Base-by-base conservation (phyloP, 2,888 invertebrate genomes). In the Augiades crinisus region DNA sequence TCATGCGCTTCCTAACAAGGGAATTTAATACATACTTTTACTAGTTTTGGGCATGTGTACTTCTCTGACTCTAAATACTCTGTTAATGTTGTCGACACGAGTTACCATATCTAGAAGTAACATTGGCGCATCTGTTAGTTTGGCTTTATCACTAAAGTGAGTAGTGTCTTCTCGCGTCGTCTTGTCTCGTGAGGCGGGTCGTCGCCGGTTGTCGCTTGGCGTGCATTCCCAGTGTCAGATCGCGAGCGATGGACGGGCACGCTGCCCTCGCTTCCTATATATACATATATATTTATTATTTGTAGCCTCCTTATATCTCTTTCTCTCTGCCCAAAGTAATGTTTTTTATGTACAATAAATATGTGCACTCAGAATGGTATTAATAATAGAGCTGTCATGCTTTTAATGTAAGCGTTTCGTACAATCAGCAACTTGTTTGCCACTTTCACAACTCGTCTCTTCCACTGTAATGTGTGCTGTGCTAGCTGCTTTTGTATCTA, bases 401-500 rank as follows among this genome's bases (percentile, higher is more conserved):
- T 88, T 89, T 81, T 81, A 85, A 74, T 85, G 86, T 87, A 86
- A 86, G 86, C 85, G 84, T 86, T 84, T 81, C 83, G 81, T 87
- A 81, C 74, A 78, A 82, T 80, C 82, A 84, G 82, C 86, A 79
- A 86, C 73, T 77, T 81, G 81, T 86, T 85, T 85, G 83, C 81
- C 83, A 86, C 83, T 81, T 77, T 84, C 88, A 85, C 86, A 77
- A 82, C 73, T 88, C 81, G 88, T 83, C 82, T 86, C 81, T 86
- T 86, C 89, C 87, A 89, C 89, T 86, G 81, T 87, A 81, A 73
- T 81, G 89, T 87, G 88, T 88, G 89, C 85, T 87, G 82, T 87
- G 88, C 85, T 89, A 88, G 89, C 89, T 89, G 89, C 89, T 89
- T 89, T 89, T 86, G 89, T 88, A 83, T 84, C 83, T 87, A 85